These are phyloP conservation scores for Aproaerema taeniolella DNA, from an alignment of 2,888 invertebrate species.

Conservation along the genomic window DNA sequence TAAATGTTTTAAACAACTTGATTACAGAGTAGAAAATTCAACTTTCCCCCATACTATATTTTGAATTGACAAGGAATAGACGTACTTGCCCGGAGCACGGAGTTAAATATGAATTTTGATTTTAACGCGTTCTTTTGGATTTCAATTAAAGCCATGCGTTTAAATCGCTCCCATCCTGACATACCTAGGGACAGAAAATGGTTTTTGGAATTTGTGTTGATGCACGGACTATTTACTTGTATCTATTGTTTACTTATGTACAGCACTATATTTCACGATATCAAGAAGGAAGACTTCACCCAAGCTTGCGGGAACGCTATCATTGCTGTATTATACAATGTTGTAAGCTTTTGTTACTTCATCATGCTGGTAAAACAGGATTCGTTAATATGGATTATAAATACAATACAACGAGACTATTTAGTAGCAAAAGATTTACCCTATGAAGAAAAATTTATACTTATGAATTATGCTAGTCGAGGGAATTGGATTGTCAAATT, in stretches of 20 bases:
- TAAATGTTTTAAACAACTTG: not conserved
- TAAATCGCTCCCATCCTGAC: slow-evolving; percentile 23
- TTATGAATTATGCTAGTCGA: not conserved
- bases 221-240: slow-evolving; percentile 19
- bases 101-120: slow-evolving; percentile 7
- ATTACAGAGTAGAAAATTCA: not conserved
- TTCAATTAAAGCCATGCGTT: slow-evolving; percentile 17
- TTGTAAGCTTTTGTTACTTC: not conserved
- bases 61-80: not conserved
- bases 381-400: not conserved
- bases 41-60: not conserved
- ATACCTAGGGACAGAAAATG: slow-evolving; percentile 23
- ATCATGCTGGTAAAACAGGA: not conserved
- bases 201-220: slow-evolving; percentile 17
- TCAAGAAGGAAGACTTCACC: not conserved
- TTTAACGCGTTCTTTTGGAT: slow-evolving; percentile 24
- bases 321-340: not conserved
- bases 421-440: not conserved
- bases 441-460: not conserved
- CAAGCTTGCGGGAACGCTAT: slow-evolving; percentile 1
- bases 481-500: not conserved
- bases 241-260: not conserved
- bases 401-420: not conserved
- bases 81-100: not conserved
- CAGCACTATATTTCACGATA: not conserved